These are phyloP conservation scores for Laupala kohalensis DNA, from an alignment of 1,140 invertebrate species.

Conservation along the genomic window DNA sequence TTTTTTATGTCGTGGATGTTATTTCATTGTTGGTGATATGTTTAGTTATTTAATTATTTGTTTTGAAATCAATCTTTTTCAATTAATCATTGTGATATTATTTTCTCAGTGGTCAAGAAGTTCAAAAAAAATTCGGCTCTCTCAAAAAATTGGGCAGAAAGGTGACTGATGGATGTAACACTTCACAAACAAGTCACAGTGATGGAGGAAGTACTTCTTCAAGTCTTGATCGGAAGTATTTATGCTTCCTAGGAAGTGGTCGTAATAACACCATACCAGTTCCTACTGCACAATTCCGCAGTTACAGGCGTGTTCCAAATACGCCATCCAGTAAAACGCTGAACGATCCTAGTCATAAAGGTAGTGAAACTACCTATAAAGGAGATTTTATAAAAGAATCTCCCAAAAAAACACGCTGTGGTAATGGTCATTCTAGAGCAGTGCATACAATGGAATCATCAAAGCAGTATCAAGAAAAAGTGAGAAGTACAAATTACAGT, in stretches of 20 bases:
- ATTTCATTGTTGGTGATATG: neutral
- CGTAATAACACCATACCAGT: conserved; percentile 50
- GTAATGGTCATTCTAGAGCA: neutral
- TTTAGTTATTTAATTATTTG: no score
- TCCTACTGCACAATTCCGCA: conserved; percentile 62
- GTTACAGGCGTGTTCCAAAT: conserved; percentile 46
- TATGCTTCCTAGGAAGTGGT: conserved; percentile 40
- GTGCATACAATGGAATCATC: neutral
- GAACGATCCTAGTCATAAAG: neutral
- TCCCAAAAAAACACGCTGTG: neutral
- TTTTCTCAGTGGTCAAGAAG: neutral
- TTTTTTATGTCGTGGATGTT: neutral
- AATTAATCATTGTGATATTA: no score
- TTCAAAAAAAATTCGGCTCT: conserved; percentile 43
- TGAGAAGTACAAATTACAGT: neutral
- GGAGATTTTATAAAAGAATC: neutral
- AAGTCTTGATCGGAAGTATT: conserved; percentile 59
- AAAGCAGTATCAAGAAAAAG: neutral
- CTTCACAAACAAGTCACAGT: conserved; percentile 20
- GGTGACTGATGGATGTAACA: conserved; percentile 16
- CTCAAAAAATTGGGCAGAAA: conserved; percentile 47
- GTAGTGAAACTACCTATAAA: neutral
- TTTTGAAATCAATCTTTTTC: no score
- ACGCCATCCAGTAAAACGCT: neutral
- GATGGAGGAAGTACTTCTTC: conserved; percentile 28